Evolutionary conservation across 2,888 invertebrate species (phyloP), one percentile per base, ranked within the genome.

Genomic region (Drosophila falleni): DNA sequence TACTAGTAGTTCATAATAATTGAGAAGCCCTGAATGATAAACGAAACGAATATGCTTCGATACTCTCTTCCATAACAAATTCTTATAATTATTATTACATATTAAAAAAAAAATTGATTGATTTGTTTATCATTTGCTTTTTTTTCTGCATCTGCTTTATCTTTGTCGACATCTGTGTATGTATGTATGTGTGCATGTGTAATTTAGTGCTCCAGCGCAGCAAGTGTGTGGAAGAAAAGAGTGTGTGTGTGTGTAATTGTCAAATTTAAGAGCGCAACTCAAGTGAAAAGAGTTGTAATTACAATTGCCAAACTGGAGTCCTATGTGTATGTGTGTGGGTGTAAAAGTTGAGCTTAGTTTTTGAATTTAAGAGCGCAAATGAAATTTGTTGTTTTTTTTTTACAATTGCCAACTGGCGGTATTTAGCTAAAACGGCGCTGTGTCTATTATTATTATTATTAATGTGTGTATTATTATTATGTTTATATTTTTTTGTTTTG

Each of bases 51-150:
- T 71, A 51, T 55, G 63, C 42, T 55, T 29, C 59, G 47, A 35
- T n/a, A 75, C 35, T 23, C 23, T 23, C 23, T 49, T 13, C 33
- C 58, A 51, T 78, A 75, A 75, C 78, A 78, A 78, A 60, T 54
- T 39, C 74, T 67, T 67, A 75, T n/a, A 73, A 23, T 44, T 47
- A 73, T 11, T 54, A 49, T 49, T 71, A 50, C 31, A 74, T 71
- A 62, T 55, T 67, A 37, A 46, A 70, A 75, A 73, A 73, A 77
- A 76, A 71, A 55, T 35, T 19, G 41, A 33, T 53, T 42, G 41
- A 26, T 61, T 47, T 33, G 26, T 44, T 42, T 53, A 42, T 53
- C 39, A 46, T 44, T 16, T 23, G 3, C 35, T 37, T 44, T 16
- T 37, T 26, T 39, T 16, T 37, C 35, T 54, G 49, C 16, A 33